phyloP scores from a whole-genome alignment of 2,797 vertebrate genomes.

The Capromys pilorides region DNA sequence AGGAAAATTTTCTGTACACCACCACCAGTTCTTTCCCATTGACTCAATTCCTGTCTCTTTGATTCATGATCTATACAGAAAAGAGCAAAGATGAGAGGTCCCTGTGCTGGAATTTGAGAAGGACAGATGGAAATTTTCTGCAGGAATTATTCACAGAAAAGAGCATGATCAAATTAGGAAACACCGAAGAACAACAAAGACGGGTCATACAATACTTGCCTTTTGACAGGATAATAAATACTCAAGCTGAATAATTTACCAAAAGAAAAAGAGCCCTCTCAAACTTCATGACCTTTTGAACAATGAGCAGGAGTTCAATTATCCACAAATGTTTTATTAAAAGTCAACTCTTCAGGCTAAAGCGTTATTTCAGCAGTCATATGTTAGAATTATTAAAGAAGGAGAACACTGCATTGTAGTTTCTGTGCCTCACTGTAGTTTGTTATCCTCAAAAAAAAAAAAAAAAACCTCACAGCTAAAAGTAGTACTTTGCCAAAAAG shows the following conservation, averaged over 20 bases:
- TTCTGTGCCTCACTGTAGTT: conserved; percentile 63
- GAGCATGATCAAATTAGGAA: conserved; percentile 73
- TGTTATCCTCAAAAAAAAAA: conserved; percentile 57
- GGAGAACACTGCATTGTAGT: conserved; percentile 49
- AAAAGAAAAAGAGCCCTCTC: conserved; percentile 71
- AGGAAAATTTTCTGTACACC: conserved; percentile 8
- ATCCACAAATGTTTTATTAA: conserved; percentile 65
- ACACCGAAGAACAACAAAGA: conserved; percentile 69
- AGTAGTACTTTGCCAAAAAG: conserved; percentile 74
- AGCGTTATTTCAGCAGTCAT: conserved; percentile 48
- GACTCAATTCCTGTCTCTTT: conserved; percentile 58
- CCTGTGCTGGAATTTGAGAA: conserved; percentile 36
- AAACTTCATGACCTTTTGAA: conserved; percentile 65
- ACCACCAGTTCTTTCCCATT: conserved; percentile 55
- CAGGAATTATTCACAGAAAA: conserved; percentile 57
- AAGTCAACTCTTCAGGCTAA: conserved; percentile 43
- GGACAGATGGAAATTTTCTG: conserved; percentile 59
- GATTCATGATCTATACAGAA: conserved; percentile 46
- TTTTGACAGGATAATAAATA: conserved; percentile 70
- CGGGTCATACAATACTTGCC: conserved; percentile 63
- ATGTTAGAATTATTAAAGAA: conserved; percentile 52
- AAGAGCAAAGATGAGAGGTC: conserved; percentile 38
- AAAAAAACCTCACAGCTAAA: neutral
- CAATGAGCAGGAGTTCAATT: conserved; percentile 59
- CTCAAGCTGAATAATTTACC: conserved; percentile 72